A percentile compares a stretch with the other conserved stretches of the same genome.
phyloP scores from a whole-genome alignment of 2,888 invertebrate species.

The Acanthosoma haemorrhoidale region DNA sequence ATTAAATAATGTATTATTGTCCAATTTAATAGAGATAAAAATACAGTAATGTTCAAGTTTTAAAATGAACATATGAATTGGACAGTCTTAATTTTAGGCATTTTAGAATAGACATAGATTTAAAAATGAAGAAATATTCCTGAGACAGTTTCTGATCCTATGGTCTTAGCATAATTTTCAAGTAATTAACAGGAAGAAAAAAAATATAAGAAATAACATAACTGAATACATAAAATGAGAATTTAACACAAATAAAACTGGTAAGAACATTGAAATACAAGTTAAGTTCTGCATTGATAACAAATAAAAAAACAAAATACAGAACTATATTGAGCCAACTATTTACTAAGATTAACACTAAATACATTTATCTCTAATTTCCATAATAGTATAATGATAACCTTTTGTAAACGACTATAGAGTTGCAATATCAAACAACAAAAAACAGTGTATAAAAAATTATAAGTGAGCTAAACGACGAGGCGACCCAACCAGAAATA shows the following conservation, averaged over 20 bases:
- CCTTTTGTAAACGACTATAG: constrained; percentile 28
- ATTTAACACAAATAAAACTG: constrained; percentile 18
- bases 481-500: constrained; percentile 29
- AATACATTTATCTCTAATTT: constrained; percentile 33
- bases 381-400: constrained; percentile 29
- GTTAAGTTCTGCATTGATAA: constrained; percentile 21
- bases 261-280: constrained; percentile 4
- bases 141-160: constrained; percentile 21
- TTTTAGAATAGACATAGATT: not conserved
- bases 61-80: constrained; percentile 26
- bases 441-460: constrained; percentile 29
- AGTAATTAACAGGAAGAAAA: not conserved
- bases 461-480: constrained; percentile 23
- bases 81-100: constrained; percentile 30
- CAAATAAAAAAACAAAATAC: constrained; percentile 31
- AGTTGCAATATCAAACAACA: constrained; percentile 28
- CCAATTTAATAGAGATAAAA: constrained; percentile 26
- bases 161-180: constrained; percentile 26
- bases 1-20: constrained; percentile 29
- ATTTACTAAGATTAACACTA: constrained; percentile 34
- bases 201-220: constrained; percentile 17
- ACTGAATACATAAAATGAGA: constrained; percentile 13
- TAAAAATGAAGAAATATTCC: constrained; percentile 12
- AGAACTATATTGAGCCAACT: constrained; percentile 34
- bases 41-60: constrained; percentile 14